These are phyloP conservation scores for Hylia prasina DNA, from an alignment of 2,113 vertebrate genomes.

Conservation along the genomic window DNA sequence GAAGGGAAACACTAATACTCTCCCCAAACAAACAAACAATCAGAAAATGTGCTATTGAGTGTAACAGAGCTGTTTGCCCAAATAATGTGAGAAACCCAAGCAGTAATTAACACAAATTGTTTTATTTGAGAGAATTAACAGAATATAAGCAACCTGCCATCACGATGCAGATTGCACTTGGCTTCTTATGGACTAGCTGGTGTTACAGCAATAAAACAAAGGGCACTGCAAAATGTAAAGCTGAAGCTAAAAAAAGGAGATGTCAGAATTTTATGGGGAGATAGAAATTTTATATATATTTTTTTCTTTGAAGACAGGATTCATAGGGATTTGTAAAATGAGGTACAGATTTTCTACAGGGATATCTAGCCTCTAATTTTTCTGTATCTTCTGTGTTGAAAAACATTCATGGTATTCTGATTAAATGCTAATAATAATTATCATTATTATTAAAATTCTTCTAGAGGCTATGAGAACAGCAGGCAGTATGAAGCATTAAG, in stretches of 20 bases:
- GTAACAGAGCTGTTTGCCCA: not conserved
- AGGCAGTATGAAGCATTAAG: not conserved
- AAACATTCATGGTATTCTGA: not conserved
- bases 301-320: not conserved
- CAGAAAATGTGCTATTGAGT: not conserved
- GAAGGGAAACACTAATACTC: not conserved
- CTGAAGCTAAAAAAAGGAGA: not conserved
- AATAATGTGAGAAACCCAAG: not conserved
- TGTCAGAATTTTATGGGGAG: not conserved
- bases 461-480: not conserved
- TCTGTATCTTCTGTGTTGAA: not conserved
- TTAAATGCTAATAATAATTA: not conserved
- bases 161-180: not conserved
- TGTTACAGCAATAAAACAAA: not conserved
- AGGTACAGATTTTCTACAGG: not conserved
- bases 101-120: conserved; percentile 3
- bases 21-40: conserved; percentile 1
- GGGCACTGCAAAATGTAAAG: not conserved
- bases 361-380: fast-evolving
- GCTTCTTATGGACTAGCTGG: not conserved
- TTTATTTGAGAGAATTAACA: not conserved
- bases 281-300: not conserved
- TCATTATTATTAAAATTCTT: not conserved
- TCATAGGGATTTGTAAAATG: not conserved
- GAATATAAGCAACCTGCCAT: not conserved